phyloP scores from a whole-genome alignment of 1,140 invertebrate species.

The Amyelois transitella region DNA sequence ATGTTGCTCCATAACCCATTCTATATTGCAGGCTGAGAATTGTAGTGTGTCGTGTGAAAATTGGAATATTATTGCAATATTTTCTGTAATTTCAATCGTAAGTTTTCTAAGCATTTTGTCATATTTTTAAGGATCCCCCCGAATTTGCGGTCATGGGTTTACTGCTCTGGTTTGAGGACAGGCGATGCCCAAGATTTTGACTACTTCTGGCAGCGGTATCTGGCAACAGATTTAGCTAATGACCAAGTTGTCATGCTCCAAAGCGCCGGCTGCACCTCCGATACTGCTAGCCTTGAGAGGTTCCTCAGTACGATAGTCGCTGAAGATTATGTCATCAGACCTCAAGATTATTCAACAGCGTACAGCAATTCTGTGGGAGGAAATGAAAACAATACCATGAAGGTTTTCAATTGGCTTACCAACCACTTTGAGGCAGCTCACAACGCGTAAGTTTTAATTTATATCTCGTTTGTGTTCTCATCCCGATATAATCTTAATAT shows the following conservation, averaged over 20 bases:
- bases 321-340: constrained; percentile 50
- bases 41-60: no score
- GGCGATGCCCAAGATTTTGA: constrained; percentile 68
- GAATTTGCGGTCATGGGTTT: constrained; percentile 76
- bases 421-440: constrained; percentile 49
- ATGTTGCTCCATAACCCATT: no score
- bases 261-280: constrained; percentile 76
- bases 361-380: constrained; percentile 59
- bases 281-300: constrained; percentile 46
- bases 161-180: constrained; percentile 74
- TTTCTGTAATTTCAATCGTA: no score
- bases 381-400: constrained; percentile 64
- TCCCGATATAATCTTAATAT: no score
- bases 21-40: no score
- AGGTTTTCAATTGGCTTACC: constrained; percentile 71
- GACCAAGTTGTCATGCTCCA: constrained; percentile 76
- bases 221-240: constrained; percentile 62
- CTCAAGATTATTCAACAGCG: constrained; percentile 58
- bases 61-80: no score
- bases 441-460: constrained; percentile 70
- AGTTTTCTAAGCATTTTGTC: no score
- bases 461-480: no score
- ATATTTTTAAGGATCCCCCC: constrained; percentile 58
- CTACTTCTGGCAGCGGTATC: constrained; percentile 71
- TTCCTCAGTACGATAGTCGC: constrained; percentile 47